Base-by-base conservation (phyloP, 2,888 invertebrate genomes). In the Apoderus coryli region DNA sequence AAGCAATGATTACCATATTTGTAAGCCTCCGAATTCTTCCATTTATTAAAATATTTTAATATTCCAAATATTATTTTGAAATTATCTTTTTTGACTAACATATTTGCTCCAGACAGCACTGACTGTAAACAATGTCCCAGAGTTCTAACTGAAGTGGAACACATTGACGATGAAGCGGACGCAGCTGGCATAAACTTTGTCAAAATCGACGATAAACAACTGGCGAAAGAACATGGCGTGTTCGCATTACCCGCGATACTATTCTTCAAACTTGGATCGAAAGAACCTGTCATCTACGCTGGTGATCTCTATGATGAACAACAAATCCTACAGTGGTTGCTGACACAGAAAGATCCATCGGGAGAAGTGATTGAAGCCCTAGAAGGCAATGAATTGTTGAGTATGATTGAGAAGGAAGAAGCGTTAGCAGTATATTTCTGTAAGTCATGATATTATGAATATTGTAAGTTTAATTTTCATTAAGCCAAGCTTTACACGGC, bases 121-220 rank as follows among this genome's bases (percentile, higher is more conserved):
- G 88, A 89, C 62, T 89, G 89, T 65, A 89, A 88, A 60, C 89
- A 89, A 59, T 90, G 89, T 54, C 81, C 82, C 43, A 72, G 79
- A 53, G 89, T 89, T 14, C 64, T 89, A 44, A 67, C 72, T 19
- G 88, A 88, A 57, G 79, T 89, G 41, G 89, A 89, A 51, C 86
- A 88, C 55, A 90, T 90, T 44, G 90, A 90, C 48, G 90, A 90
- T 50, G 90, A 90, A 43, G 89, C 88, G 0, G 88, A 89, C 51
- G 69, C 75, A 10, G 82, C 81, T 3, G 86, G 86, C 4, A 89
- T 90, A 38, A 86, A 89, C 52, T 89, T 90, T 46, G 85, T 90
- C 3, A 88, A 90, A 57, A 80, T 90, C 44, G 85, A 90, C 44
- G 88, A 90, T 49, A 76, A 77, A 43, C 71, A 77, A 44, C 68